A percentile compares a stretch with the other conserved stretches of the same genome.
Evolutionary conservation across 2,888 invertebrate species (phyloP).

Genomic region (Priocnemis perturbator): DNA sequence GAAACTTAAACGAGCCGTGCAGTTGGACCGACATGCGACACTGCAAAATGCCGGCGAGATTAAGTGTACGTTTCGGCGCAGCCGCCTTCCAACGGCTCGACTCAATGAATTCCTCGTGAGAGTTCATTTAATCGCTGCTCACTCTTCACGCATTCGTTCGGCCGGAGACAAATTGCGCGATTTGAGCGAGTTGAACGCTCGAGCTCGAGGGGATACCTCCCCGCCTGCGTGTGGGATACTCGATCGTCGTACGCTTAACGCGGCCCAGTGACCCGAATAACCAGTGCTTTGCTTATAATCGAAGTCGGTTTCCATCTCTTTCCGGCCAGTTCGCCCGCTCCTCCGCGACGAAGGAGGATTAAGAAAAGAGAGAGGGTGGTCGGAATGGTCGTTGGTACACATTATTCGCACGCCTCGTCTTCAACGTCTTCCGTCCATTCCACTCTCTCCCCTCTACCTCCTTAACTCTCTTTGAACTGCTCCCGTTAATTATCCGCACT

Average conservation of each 20-base stretch:
- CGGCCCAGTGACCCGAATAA: conserved; percentile 74
- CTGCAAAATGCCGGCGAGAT: no score
- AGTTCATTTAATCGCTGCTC: no score
- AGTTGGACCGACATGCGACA: no score
- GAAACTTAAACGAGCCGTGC: no score
- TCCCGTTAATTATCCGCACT: conserved; percentile 48
- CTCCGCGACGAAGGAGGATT: not conserved
- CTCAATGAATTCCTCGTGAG: no score
- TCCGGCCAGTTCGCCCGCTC: conserved; percentile 7
- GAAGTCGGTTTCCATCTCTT: conserved; percentile 39
- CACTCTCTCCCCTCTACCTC: not conserved
- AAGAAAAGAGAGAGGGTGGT: not conserved
- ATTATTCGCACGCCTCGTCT: conserved; percentile 6
- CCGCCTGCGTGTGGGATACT: not conserved
- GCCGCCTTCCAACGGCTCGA: no score
- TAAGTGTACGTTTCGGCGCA: no score
- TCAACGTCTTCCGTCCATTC: not conserved
- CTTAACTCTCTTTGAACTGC: conserved; percentile 22
- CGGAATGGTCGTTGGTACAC: conserved; percentile 4
- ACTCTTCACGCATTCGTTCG: no score
- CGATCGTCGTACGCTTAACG: conserved; percentile 49
- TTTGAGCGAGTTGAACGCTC: no score
- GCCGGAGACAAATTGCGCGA: no score
- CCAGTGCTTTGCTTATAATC: conserved; percentile 58
- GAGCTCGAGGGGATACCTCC: no score